Percentiles rank a stretch among this genome's conserved stretches.
phyloP scores from a whole-genome alignment of 2,113 vertebrate species.

The Chionomys nivalis region DNA sequence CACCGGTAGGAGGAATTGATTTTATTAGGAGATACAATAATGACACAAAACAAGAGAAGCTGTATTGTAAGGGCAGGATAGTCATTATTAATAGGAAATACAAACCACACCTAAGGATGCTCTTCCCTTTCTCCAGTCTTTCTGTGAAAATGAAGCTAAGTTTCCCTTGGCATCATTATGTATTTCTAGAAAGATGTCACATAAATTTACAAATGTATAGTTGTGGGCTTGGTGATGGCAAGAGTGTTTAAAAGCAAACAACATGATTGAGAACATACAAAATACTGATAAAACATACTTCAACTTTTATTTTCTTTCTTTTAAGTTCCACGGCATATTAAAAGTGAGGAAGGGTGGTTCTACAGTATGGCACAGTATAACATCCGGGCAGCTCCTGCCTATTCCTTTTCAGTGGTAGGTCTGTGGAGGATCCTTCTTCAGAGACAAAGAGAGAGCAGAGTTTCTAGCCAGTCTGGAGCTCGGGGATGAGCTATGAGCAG shows the following conservation, averaged over 20 bases:
- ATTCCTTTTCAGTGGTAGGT: background rate
- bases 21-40: background rate
- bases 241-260: background rate
- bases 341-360: background rate
- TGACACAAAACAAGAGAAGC: background rate
- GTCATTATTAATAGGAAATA: background rate
- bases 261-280: background rate
- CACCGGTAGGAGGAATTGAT: background rate
- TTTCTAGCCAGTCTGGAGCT: constrained; percentile 72
- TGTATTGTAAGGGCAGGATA: background rate
- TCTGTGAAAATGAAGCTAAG: background rate
- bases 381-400: background rate
- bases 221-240: background rate
- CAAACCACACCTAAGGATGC: background rate
- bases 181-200: background rate
- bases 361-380: background rate
- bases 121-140: background rate
- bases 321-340: background rate
- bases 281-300: background rate
- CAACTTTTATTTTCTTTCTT: background rate
- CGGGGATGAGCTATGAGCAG: constrained; percentile 66
- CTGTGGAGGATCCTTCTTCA: background rate
- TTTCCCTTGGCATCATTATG: background rate
- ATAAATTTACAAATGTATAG: background rate
- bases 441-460: constrained; percentile 56